Conservation (phyloP, 2,797 vertebrate genomes). For the Gymnoscopelus microlampas region DNA sequence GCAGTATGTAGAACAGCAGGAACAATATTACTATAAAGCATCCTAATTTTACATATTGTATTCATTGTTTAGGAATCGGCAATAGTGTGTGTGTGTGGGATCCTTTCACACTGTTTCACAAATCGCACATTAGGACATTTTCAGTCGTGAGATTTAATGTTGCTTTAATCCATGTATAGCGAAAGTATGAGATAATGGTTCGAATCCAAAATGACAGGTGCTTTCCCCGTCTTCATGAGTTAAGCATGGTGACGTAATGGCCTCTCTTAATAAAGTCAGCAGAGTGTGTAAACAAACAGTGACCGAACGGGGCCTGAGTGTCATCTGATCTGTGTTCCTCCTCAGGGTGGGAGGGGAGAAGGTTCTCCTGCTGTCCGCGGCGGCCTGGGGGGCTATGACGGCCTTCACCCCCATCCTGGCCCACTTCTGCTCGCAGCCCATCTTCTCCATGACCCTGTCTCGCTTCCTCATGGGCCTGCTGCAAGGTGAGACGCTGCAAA, state of each 20-base stretch:
- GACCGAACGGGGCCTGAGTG: background rate
- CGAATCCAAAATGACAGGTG: no score
- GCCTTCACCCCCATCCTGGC: slow-evolving; percentile 88
- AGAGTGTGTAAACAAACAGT: background rate
- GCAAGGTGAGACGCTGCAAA: background rate
- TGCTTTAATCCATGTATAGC: no score
- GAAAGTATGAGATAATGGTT: no score
- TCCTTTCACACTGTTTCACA: no score
- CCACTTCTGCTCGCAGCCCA: slow-evolving; percentile 86
- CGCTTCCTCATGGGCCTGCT: slow-evolving; percentile 91
- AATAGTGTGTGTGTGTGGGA: no score
- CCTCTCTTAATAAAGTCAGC: slow-evolving; percentile 1
- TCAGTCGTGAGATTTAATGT: no score
- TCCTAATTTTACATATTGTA: no score
- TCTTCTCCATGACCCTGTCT: slow-evolving; percentile 88
- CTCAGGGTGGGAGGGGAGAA: slow-evolving; percentile 95
- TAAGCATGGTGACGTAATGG: background rate
- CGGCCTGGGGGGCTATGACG: slow-evolving; percentile 92
- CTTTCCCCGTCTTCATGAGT: no score
- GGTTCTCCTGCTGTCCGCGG: slow-evolving; percentile 90
- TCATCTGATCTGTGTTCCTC: slow-evolving; percentile 3
- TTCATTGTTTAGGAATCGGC: no score
- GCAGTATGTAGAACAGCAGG: no score
- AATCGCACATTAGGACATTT: no score
- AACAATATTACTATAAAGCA: no score